These are phyloP conservation scores for Oreocharis arfaki DNA, from an alignment of 2,113 vertebrate species.

Conservation along the genomic window DNA sequence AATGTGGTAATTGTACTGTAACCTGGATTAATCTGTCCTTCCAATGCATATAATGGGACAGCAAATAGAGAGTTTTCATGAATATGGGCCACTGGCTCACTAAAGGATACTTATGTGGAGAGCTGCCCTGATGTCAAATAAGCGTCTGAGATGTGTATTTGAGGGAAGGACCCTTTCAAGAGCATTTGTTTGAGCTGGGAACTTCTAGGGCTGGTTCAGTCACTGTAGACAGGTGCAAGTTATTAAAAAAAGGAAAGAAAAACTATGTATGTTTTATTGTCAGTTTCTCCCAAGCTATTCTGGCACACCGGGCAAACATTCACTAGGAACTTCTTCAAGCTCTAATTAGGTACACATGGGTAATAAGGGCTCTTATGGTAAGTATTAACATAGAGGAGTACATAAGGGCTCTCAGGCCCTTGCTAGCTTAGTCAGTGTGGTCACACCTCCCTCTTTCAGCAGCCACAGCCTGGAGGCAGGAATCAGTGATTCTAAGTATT, in stretches of 20 bases:
- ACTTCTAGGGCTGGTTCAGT: background rate
- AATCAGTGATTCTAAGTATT: background rate
- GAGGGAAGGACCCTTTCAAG: background rate
- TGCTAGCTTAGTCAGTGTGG: background rate
- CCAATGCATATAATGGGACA: background rate
- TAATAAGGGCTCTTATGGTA: background rate
- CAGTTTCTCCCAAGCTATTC: background rate
- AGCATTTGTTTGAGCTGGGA: background rate
- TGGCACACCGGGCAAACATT: background rate
- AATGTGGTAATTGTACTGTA: background rate
- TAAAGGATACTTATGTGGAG: background rate
- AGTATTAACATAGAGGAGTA: background rate
- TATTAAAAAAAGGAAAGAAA: background rate
- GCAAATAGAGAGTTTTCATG: background rate
- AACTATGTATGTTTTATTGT: background rate
- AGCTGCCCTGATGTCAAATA: background rate
- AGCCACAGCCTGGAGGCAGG: background rate
- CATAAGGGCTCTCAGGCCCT: accelerated
- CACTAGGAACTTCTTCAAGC: background rate
- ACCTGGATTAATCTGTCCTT: background rate
- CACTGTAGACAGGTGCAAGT: background rate
- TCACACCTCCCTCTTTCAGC: background rate
- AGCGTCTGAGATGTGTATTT: background rate
- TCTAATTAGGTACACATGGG: background rate
- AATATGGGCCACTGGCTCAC: background rate